These are phyloP conservation scores for Linnaemya vulpina DNA, from an alignment of 2,888 invertebrate species.

Conservation along the genomic window DNA sequence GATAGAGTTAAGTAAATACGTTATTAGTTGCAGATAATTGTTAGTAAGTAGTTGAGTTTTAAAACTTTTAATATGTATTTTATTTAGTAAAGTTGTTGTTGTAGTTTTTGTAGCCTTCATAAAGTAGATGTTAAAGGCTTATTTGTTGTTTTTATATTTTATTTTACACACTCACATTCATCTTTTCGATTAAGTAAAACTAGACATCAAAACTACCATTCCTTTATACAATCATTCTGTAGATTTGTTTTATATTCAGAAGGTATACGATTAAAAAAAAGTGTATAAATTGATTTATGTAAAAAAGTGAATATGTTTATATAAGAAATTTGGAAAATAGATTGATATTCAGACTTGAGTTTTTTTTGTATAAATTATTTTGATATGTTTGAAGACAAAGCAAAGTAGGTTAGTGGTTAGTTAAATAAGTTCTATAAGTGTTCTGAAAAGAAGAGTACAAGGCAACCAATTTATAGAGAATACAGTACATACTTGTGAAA, in stretches of 20 bases:
- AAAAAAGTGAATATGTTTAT: constrained; percentile 1
- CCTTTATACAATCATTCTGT: constrained; percentile 36
- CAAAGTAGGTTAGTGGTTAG: constrained; percentile 12
- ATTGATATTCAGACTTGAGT: too few species aligned
- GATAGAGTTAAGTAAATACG: constrained; percentile 44
- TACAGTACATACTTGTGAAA: constrained; percentile 91
- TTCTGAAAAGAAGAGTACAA: constrained; percentile 63
- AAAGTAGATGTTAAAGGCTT: constrained; percentile 9
- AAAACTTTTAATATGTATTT: constrained; percentile 18
- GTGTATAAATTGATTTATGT: neutral
- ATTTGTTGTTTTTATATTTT: neutral
- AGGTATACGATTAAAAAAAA: neutral
- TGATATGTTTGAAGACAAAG: constrained; percentile 9
- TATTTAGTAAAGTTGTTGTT: constrained; percentile 24
- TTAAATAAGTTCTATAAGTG: constrained; percentile 33
- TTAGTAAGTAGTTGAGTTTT: constrained; percentile 33
- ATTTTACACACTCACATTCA: constrained; percentile 59
- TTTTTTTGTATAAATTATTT: neutral
- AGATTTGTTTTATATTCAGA: neutral
- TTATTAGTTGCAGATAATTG: neutral
- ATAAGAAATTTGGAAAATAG: neutral
- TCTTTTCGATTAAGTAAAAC: neutral
- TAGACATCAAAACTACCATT: constrained; percentile 55
- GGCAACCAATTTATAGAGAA: constrained; percentile 25
- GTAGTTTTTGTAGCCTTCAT: neutral